These are phyloP conservation scores for Piprites chloris DNA, from an alignment of 2,113 vertebrate genomes.

Conservation along the genomic window DNA sequence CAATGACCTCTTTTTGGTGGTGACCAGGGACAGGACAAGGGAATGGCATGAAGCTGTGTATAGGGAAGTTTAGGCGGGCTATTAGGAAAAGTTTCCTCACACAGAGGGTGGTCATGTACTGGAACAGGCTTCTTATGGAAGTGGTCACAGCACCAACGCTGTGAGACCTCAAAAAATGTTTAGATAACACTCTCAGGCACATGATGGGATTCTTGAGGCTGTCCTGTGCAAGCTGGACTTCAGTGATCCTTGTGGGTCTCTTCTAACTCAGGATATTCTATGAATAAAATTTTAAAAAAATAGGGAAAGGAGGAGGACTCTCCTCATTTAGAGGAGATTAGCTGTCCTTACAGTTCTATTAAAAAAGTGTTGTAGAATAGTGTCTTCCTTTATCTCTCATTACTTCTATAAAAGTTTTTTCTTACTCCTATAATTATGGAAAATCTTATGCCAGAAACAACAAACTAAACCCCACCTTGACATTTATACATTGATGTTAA, in stretches of 20 bases:
- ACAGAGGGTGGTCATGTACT: accelerated
- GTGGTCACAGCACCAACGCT: background rate
- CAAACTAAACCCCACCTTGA: background rate
- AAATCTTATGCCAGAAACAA: background rate
- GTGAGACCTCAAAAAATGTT: background rate
- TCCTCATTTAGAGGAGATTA: background rate
- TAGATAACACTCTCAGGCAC: background rate
- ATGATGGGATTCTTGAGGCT: background rate
- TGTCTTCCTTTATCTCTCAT: background rate
- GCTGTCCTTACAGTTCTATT: background rate
- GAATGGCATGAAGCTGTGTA: background rate
- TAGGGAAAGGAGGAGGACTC: background rate
- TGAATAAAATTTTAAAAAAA: background rate
- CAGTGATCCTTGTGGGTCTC: background rate
- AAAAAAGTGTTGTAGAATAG: background rate
- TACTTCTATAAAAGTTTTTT: background rate
- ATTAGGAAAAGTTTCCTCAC: background rate
- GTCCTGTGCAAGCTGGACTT: background rate
- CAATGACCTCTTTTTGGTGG: background rate
- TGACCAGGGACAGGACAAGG: background rate
- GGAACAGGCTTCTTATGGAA: background rate
- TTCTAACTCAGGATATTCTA: background rate
- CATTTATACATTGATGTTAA: background rate
- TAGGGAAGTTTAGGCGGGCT: background rate
- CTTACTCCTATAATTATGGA: background rate